Evolutionary conservation across 2,888 invertebrate species (phyloP).

Genomic region (Melieria picta): DNA sequence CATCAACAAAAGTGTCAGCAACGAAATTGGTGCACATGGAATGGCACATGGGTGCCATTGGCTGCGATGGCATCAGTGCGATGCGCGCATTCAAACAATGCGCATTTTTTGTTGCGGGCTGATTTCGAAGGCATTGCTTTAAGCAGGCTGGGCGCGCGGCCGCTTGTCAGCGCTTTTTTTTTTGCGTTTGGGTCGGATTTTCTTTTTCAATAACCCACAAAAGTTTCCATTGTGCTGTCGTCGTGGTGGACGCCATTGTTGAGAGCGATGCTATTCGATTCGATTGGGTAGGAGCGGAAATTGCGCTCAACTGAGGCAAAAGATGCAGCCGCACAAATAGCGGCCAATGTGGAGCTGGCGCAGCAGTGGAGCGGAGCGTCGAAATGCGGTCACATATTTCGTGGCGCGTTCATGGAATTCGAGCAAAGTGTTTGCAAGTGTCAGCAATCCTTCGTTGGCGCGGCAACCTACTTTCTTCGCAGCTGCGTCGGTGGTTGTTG

Average conservation of each 20-base stretch:
- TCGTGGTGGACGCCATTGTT: neutral
- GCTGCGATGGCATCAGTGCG: neutral
- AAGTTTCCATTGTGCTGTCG: slow-evolving; percentile 20
- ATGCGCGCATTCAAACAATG: slow-evolving; percentile 12
- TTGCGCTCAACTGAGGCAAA: too few species aligned
- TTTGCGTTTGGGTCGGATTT: neutral
- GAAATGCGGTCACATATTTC: too few species aligned
- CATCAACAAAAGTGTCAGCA: neutral
- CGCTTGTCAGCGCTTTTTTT: neutral
- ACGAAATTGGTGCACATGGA: slow-evolving; percentile 16
- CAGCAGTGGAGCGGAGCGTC: too few species aligned
- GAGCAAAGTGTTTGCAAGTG: too few species aligned
- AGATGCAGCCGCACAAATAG: too few species aligned
- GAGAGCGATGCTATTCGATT: neutral
- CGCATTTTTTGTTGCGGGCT: neutral
- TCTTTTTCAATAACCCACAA: slow-evolving; percentile 13
- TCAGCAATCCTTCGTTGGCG: too few species aligned
- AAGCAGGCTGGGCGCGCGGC: neutral
- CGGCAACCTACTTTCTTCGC: too few species aligned
- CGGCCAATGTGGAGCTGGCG: too few species aligned
- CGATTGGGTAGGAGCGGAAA: too few species aligned
- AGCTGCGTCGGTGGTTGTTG: too few species aligned
- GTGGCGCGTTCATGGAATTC: too few species aligned
- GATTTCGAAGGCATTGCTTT: too few species aligned
- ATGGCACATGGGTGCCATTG: slow-evolving; percentile 15